Evolutionary conservation across 37 sponge, comb jelly and placozoan genomes (phyloP).

Genomic region (Hormiphora californensis): DNA sequence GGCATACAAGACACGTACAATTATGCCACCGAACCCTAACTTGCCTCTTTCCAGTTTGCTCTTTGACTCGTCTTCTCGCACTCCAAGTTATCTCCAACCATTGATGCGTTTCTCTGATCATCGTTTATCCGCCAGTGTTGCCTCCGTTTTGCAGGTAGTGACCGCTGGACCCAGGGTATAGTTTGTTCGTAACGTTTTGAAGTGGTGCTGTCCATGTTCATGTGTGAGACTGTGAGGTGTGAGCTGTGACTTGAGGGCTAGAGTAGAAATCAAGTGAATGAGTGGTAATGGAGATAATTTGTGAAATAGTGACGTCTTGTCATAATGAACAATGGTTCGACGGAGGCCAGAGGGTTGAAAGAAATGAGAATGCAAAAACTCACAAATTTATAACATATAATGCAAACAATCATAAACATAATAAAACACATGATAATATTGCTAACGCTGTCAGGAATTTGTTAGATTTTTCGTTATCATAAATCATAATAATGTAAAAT

Average conservation of each 20-base stretch:
- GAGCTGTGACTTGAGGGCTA: too few species aligned
- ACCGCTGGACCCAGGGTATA: slow-evolving; percentile 41
- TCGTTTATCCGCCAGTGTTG: slow-evolving; percentile 2
- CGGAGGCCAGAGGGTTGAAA: too few species aligned
- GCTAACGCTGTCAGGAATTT: too few species aligned
- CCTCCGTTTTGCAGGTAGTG: neutral
- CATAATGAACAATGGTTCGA: too few species aligned
- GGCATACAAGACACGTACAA: neutral
- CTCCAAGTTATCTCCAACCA: slow-evolving; percentile 46
- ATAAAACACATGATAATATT: too few species aligned
- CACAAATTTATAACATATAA: neutral
- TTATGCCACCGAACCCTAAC: neutral
- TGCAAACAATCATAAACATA: too few species aligned
- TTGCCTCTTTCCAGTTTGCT: slow-evolving; percentile 49
- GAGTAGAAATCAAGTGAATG: slow-evolving; percentile 17
- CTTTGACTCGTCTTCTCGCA: slow-evolving; percentile 1
- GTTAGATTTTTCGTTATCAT: too few species aligned
- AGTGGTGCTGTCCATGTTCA: slow-evolving; percentile 48
- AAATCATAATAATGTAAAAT: too few species aligned
- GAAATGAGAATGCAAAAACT: too few species aligned
- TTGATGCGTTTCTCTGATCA: slow-evolving; percentile 46
- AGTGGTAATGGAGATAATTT: neutral
- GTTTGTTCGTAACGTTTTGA: neutral
- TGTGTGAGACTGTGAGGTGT: too few species aligned
- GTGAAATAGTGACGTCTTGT: too few species aligned